Percentiles rank a stretch among this genome's conserved stretches.
phyloP scores from a whole-genome alignment of 2,888 invertebrate genomes.

The Crepidodera aurea region DNA sequence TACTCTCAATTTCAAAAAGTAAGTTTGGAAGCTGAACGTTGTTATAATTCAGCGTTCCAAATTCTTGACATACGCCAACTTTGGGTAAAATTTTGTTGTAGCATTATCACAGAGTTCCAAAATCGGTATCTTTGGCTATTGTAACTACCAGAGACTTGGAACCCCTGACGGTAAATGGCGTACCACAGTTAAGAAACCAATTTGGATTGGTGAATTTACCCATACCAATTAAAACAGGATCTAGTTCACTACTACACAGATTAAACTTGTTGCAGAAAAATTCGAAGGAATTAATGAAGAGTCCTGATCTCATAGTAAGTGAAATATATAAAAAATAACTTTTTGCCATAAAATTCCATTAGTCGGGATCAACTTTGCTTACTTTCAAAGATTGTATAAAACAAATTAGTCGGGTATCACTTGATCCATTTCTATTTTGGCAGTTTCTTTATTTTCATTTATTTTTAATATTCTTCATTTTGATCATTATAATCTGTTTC shows the following conservation, averaged over 20 bases:
- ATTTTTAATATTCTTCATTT: too few species aligned
- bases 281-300: not conserved
- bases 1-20: conserved; percentile 17
- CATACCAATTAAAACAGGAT: conserved; percentile 10
- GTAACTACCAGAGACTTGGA: conserved; percentile 4
- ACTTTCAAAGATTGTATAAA: too few species aligned
- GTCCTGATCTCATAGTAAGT: conserved; percentile 12
- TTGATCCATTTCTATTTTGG: too few species aligned
- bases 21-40: not conserved
- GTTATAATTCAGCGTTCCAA: too few species aligned
- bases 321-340: too few species aligned
- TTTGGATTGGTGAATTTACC: conserved; percentile 7
- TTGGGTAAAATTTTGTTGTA: too few species aligned
- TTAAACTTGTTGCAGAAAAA: not conserved
- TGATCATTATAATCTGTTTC: too few species aligned
- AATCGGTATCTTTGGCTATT: not conserved
- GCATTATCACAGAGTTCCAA: conserved; percentile 2
- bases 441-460: too few species aligned
- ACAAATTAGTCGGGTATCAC: too few species aligned
- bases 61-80: too few species aligned
- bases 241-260: conserved; percentile 1
- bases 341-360: too few species aligned
- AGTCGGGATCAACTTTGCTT: too few species aligned
- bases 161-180: conserved; percentile 13
- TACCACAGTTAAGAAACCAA: conserved; percentile 20